A percentile compares a stretch with the other conserved stretches of the same genome.
phyloP scores from a whole-genome alignment of 2,888 invertebrate genomes.

The Pachycephus smyrnensis region DNA sequence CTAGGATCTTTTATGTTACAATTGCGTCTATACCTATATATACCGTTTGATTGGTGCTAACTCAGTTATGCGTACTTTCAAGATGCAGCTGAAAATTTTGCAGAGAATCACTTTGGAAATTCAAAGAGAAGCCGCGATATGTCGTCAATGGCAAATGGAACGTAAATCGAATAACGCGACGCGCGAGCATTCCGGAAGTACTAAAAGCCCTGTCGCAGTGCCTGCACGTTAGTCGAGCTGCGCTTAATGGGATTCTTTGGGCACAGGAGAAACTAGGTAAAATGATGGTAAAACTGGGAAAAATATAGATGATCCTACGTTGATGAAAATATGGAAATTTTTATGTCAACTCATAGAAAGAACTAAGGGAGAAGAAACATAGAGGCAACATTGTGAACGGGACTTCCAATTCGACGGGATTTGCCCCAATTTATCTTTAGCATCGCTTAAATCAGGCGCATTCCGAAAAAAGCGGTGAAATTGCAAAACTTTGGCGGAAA shows the following conservation, averaged over 20 bases:
- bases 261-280: not conserved
- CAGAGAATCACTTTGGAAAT: not conserved
- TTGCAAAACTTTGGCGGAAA: not conserved
- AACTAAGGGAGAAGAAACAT: too few species aligned
- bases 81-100: not conserved
- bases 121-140: not conserved
- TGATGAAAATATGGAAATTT: too few species aligned
- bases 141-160: slow-evolving; percentile 25
- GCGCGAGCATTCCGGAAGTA: slow-evolving; percentile 25
- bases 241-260: not conserved
- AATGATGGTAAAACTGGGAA: not conserved
- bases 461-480: not conserved
- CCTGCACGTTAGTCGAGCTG: slow-evolving; percentile 18
- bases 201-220: slow-evolving; percentile 31
- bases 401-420: not conserved
- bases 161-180: slow-evolving; percentile 26
- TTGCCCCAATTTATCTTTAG: not conserved
- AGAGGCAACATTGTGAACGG: too few species aligned
- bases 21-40: too few species aligned
- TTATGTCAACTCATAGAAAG: too few species aligned
- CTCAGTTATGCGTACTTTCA: not conserved
- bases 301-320: not conserved
- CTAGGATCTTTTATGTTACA: too few species aligned
- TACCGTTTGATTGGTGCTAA: too few species aligned
- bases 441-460: not conserved